Conservation (phyloP, 2,113 vertebrate species). For the Gobiocypris rarus region DNA sequence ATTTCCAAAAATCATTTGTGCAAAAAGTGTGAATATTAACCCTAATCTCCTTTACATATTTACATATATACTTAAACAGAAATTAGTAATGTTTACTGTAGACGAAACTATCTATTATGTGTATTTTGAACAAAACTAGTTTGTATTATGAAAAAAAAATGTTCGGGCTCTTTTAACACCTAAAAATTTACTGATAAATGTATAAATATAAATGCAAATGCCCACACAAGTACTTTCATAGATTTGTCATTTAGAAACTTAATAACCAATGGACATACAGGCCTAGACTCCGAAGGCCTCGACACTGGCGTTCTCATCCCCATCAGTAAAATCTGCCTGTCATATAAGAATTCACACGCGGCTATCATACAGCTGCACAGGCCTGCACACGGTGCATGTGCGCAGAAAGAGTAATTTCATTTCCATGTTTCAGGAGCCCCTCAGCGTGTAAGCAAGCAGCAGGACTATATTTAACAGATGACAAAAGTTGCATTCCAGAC, state of each 20-base stretch:
- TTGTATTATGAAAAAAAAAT: not conserved
- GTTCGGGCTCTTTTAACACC: not conserved
- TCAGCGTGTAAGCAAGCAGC: constrained; percentile 62
- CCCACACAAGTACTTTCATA: not conserved
- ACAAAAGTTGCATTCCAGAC: constrained; percentile 81
- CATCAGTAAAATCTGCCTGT: constrained; percentile 29
- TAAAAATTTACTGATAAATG: not conserved
- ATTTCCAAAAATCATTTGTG: not conserved
- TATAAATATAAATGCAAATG: not conserved
- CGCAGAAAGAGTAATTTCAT: constrained; percentile 65
- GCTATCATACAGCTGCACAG: constrained; percentile 47
- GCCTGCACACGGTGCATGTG: constrained; percentile 41
- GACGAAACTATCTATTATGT: not conserved
- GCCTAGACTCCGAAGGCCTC: not conserved
- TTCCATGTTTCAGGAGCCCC: constrained; percentile 73
- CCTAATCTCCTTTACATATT: not conserved
- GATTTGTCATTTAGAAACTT: not conserved
- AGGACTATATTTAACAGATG: constrained; percentile 77
- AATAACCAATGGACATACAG: not conserved
- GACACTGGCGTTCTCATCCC: not conserved
- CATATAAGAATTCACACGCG: constrained; percentile 22
- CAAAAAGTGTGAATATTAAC: no score
- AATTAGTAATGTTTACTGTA: not conserved
- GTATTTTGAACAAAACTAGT: not conserved
- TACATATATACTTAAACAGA: not conserved